These are phyloP conservation scores for Phrynocephalus versicolor DNA, from an alignment of 2,113 vertebrate species.

Conservation along the genomic window DNA sequence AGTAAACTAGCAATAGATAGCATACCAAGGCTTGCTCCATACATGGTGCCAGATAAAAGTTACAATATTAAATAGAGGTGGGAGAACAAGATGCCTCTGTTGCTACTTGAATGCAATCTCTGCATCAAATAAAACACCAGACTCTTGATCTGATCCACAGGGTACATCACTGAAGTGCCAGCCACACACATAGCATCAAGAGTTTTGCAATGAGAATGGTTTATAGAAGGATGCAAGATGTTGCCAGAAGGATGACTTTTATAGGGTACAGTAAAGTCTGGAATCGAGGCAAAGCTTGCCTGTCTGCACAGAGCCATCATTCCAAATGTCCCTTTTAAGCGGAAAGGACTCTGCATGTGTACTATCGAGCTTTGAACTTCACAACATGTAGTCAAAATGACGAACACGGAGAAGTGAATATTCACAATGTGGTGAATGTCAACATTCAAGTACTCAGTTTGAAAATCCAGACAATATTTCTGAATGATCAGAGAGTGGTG, in stretches of 20 bases:
- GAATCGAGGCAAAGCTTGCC: not conserved
- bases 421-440: not conserved
- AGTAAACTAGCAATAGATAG: slow-evolving; percentile 3
- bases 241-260: slow-evolving; percentile 14
- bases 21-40: not conserved
- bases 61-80: not conserved
- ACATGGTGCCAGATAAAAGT: not conserved
- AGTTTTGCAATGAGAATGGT: not conserved
- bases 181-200: not conserved
- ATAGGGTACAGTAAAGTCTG: not conserved
- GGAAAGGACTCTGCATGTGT: not conserved
- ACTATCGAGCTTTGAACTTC: not conserved
- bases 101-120: not conserved
- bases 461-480: not conserved
- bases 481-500: not conserved
- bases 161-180: not conserved
- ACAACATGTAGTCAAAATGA: not conserved
- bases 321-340: not conserved
- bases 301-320: not conserved
- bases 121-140: not conserved
- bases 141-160: not conserved
- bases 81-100: not conserved
- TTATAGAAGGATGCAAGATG: not conserved
- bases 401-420: not conserved
- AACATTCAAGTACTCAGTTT: not conserved